Percentiles rank a stretch among this genome's conserved stretches.
phyloP scores from a whole-genome alignment of 2,797 vertebrate species.

The Danio kyathit region DNA sequence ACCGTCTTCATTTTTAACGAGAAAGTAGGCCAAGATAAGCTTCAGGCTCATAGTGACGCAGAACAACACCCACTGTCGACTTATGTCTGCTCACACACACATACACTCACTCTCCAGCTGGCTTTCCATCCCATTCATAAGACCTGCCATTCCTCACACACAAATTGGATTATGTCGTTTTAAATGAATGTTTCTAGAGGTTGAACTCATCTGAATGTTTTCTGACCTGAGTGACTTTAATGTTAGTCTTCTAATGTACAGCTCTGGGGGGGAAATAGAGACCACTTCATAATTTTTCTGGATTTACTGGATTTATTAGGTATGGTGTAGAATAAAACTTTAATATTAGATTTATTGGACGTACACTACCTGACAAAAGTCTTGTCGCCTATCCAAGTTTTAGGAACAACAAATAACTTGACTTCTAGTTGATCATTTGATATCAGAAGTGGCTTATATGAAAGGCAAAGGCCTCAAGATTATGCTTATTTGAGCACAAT shows the following conservation, averaged over 20 bases:
- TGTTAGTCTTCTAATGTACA: neutral
- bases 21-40: slow-evolving; percentile 81
- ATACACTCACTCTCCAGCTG: slow-evolving; percentile 53
- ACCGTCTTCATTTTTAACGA: slow-evolving; percentile 53
- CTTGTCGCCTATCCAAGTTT: too few relatives aligned
- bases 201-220: neutral
- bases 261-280: too few relatives aligned
- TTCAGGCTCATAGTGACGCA: slow-evolving; percentile 72
- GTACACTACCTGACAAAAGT: too few relatives aligned
- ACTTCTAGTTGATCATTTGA: too few relatives aligned
- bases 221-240: slow-evolving; percentile 3
- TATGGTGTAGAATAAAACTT: too few relatives aligned
- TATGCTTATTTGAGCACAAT: too few relatives aligned
- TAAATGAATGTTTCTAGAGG: neutral
- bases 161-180: neutral
- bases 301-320: too few relatives aligned
- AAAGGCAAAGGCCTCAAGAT: too few relatives aligned
- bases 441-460: too few relatives aligned
- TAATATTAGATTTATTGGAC: too few relatives aligned
- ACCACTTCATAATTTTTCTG: too few relatives aligned
- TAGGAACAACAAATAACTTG: too few relatives aligned
- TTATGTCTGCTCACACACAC: slow-evolving; percentile 11
- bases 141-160: neutral
- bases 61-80: slow-evolving; percentile 54
- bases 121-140: slow-evolving; percentile 2